Base-by-base conservation (phyloP, 2,888 invertebrate genomes). In the Margaritifera margaritifera region DNA sequence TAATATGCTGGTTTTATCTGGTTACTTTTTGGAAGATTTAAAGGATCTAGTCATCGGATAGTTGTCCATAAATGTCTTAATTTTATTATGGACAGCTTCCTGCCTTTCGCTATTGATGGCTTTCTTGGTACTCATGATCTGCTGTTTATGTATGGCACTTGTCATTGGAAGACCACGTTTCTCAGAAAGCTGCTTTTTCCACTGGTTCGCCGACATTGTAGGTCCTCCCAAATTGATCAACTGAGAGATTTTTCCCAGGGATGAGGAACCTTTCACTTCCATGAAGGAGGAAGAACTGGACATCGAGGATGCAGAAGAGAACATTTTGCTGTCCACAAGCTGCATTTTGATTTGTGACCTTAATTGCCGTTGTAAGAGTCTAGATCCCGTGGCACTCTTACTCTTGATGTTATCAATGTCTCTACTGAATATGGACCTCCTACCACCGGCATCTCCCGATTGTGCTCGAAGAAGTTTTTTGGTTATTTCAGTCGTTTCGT, bases 401-500 rank as follows among this genome's bases (percentile, higher is more conserved):
- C 8, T 42, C 42, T 42, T 42, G 11, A 42, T 11, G 11, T 11
- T 42, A 42, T 42, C 42, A 42, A 11, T 42, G 42, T 42, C 42
- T 11, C 42, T 42, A 42, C 42, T 11, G 42, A 42, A 42, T 42
- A 42, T 11, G 1, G 42, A 42, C 42, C 42, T 42, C 42, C 42
- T 42, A 42, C 42, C 42, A 42, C 11, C 67, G 19, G 58, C 66
- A 11, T 66, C 57, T 31, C 60, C 69, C 6, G 68, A 31, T 51
- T 80, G 79, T 1, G 83, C 80, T 65, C 72, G 74, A 11, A 84
- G 75, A 58, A 85, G 72, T 68, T 80, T 82, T 68, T 79, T 79
- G 8, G 86, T 86, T 4, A 84, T 72, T 20, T 79, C 81, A 18
- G 80, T 78, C 19, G 81, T 80, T 55, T 81, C 81, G 20, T 78